Evolutionary conservation across 2,113 vertebrate genomes (phyloP).

Genomic region (Actenoides lindsayi): DNA sequence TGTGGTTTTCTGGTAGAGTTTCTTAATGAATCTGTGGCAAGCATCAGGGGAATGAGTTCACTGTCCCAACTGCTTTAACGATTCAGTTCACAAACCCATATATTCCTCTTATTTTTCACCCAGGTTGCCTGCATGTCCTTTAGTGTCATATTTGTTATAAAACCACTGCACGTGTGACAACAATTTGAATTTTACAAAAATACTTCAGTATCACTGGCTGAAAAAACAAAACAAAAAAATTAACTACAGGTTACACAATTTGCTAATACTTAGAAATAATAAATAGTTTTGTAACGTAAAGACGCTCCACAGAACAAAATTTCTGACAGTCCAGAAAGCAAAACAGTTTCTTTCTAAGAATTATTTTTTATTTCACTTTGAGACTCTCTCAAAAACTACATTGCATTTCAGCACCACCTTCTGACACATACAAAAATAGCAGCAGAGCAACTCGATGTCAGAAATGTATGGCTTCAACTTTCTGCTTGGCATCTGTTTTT

Average conservation of each 20-base stretch:
- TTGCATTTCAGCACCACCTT: slow-evolving; percentile 65
- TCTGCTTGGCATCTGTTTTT: fast-evolving
- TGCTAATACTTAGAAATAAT: background rate
- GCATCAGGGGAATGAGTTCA: background rate
- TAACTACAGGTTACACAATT: background rate
- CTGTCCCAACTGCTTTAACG: background rate
- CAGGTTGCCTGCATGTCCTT: background rate
- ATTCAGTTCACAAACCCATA: background rate
- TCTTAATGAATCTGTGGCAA: background rate
- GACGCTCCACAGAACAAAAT: background rate
- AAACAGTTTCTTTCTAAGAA: background rate
- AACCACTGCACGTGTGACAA: fast-evolving
- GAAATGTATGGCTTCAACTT: background rate
- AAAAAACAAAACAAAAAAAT: background rate
- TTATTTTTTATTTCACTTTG: background rate
- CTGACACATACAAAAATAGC: background rate
- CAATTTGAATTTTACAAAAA: background rate
- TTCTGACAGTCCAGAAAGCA: background rate
- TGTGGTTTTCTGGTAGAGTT: background rate
- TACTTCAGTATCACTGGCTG: fast-evolving
- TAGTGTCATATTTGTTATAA: background rate
- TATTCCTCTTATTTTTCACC: background rate
- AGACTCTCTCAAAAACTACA: background rate
- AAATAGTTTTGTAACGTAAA: background rate
- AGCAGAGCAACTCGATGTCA: background rate